A percentile compares a stretch with the other conserved stretches of the same genome.
Evolutionary conservation across 2,113 vertebrate genomes (phyloP).

Genomic region (Strix aluco): DNA sequence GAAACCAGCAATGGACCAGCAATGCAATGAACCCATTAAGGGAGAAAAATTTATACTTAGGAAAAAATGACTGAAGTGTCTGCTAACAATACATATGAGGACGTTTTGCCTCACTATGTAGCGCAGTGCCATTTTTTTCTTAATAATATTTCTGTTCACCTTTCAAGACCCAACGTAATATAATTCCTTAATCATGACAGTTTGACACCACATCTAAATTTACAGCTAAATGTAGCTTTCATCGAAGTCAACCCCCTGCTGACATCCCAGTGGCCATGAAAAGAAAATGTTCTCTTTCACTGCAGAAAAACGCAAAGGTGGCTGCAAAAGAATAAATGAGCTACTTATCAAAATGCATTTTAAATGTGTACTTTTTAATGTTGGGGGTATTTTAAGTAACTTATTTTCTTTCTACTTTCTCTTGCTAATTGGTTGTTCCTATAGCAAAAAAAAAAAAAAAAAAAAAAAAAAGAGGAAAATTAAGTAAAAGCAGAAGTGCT

Average conservation of each 20-base stretch:
- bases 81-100: slow-evolving; percentile 40
- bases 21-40: background rate
- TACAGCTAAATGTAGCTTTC: slow-evolving; percentile 44
- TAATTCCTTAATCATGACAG: slow-evolving; percentile 58
- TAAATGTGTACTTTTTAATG: slow-evolving; percentile 48
- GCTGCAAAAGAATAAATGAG: slow-evolving; percentile 33
- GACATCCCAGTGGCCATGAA: background rate
- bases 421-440: slow-evolving; percentile 31
- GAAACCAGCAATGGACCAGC: background rate
- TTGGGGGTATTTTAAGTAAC: background rate
- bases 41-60: background rate
- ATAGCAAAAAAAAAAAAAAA: background rate
- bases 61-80: background rate
- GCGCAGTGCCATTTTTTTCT: background rate
- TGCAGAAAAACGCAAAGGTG: background rate
- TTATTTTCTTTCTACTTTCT: slow-evolving; percentile 24
- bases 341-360: slow-evolving; percentile 31
- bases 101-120: background rate
- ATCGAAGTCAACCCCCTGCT: slow-evolving; percentile 34
- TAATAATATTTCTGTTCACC: slow-evolving; percentile 48
- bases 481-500: slow-evolving; percentile 56
- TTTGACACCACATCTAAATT: slow-evolving; percentile 45
- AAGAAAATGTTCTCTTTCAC: slow-evolving; percentile 48
- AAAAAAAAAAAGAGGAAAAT: slow-evolving; percentile 44
- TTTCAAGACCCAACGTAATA: background rate